phyloP scores from a whole-genome alignment of 2,888 invertebrate genomes.

The Cancer borealis region DNA sequence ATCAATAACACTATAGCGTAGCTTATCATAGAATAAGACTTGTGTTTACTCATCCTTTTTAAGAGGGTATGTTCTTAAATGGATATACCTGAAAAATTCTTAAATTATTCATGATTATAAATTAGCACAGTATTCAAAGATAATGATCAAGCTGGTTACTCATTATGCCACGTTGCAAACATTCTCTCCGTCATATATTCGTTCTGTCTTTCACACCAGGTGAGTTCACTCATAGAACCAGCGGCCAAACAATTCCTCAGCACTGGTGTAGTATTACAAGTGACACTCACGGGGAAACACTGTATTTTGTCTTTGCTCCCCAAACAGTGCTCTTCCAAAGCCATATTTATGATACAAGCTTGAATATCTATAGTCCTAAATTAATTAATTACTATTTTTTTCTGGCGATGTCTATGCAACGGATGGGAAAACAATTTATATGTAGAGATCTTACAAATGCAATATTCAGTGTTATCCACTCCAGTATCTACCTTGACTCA shows the following conservation, averaged over 20 bases:
- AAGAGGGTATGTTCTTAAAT: background rate
- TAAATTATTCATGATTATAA: background rate
- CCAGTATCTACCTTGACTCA: background rate
- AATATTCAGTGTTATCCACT: background rate
- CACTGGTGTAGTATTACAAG: background rate
- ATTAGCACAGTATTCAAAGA: background rate
- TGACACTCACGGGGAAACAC: background rate
- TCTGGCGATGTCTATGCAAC: background rate
- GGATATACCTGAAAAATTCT: background rate
- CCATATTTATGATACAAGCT: background rate
- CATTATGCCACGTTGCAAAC: background rate
- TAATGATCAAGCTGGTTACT: background rate
- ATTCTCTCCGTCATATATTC: background rate
- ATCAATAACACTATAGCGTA: background rate
- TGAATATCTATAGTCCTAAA: background rate
- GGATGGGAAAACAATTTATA: background rate
- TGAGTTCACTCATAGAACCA: background rate
- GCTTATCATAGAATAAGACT: background rate
- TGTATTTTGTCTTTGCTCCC: background rate
- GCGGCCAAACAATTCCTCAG: background rate
- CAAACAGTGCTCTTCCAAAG: background rate
- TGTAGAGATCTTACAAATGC: background rate
- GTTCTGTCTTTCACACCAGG: background rate
- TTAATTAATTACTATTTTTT: background rate
- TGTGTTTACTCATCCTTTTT: background rate